Evolutionary conservation across 2,113 vertebrate species (phyloP).

Genomic region (Geothlypis trichas): DNA sequence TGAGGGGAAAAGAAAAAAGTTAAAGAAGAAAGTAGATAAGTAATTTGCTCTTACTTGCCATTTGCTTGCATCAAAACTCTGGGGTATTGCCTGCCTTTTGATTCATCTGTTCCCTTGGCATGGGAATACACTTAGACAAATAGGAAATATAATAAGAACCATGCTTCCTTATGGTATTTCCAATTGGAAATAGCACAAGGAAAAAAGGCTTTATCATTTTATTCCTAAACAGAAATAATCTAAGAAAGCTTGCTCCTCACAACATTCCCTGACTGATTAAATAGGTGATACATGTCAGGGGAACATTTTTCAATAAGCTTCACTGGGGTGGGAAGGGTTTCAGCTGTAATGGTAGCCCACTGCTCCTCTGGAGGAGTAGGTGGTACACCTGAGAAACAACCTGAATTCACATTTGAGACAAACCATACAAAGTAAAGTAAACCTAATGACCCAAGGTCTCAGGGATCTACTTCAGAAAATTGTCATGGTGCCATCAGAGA

Average conservation of each 20-base stretch:
- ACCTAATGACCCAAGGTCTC: conserved; percentile 7
- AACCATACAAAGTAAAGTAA: not conserved
- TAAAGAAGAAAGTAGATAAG: not conserved
- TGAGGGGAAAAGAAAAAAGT: not conserved
- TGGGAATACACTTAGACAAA: conserved; percentile 36
- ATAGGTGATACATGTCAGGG: accelerated
- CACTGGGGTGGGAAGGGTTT: not conserved
- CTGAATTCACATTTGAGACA: not conserved
- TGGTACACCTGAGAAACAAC: not conserved
- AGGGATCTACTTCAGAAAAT: conserved; percentile 19
- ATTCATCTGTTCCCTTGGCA: conserved; percentile 56
- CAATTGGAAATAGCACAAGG: conserved; percentile 57
- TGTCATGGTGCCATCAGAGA: not conserved
- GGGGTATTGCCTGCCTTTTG: conserved; percentile 52
- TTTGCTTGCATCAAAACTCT: conserved; percentile 46
- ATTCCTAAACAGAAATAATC: conserved; percentile 60
- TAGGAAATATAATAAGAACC: conserved; percentile 66
- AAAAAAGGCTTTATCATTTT: conserved; percentile 55
- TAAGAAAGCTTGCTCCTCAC: conserved; percentile 17
- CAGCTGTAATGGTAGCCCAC: not conserved
- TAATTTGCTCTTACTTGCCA: conserved; percentile 16
- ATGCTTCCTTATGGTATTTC: conserved; percentile 60
- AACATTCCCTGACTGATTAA: conserved; percentile 1
- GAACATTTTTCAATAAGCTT: not conserved
- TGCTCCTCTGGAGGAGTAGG: not conserved